Evolutionary conservation across 2,797 vertebrate genomes (phyloP), one percentile per base, ranked within the genome.

Genomic region (Mycteria americana): DNA sequence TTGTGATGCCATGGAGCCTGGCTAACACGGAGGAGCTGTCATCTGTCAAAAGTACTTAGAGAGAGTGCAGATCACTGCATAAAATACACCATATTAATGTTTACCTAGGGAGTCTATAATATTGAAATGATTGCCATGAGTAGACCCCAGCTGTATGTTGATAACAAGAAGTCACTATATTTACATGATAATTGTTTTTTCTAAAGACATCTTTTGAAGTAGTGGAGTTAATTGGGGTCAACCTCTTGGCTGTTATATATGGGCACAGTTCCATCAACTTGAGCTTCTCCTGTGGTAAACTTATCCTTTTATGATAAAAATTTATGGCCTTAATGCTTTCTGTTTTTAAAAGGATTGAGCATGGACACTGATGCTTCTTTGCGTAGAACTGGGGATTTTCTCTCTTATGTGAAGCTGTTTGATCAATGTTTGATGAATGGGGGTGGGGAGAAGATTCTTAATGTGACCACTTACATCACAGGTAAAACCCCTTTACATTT

Each of bases 191-290:
- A 87, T 75, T 93, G 1, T 53, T 95, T 93, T 81, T 92, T 63
- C 14, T 76, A 17, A 80, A 91, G 63, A 67, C 13, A 4, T 77
- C 56, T 94, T 85, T 94, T 74, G 70, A 95, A 85, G 60, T 64
- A 83, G 53, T 23, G 57, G 70, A 74, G 74, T 85, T 95, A 95
- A 94, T 70, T 89, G 48, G 53, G 77, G 80, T 92, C 86, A 92
- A 4, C 59, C 37, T 85, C 73, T 90, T 79, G 63, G 43, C 88
- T 94, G 70, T 41, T 69, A 3, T n/a, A 6, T 82, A 16, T 12
- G 30, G 60, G 19, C 70, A 63, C 13, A 18, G 37, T 31, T 85
- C 46, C 72, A 39, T 85, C 88, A 63, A 46, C 13, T 21, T 62
- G 41, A 73, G 28, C n/a, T 91, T 76, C 43, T 91, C 16, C 57